Evolutionary conservation across 2,797 vertebrate genomes (phyloP).

Genomic region (Cephalopachus bancanus): DNA sequence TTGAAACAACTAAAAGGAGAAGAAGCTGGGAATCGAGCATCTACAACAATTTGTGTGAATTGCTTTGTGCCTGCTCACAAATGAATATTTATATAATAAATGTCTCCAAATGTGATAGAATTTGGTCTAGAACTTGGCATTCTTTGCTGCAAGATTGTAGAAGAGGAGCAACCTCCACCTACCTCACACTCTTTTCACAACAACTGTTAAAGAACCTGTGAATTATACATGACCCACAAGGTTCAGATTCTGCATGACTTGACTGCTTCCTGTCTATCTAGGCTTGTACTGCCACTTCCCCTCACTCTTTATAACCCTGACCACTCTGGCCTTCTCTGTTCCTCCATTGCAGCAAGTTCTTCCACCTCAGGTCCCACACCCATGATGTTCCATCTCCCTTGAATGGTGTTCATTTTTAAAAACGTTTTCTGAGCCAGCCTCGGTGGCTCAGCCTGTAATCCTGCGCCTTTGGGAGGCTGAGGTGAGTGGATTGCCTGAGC

Average conservation of each 20-base stretch:
- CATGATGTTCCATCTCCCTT: not conserved
- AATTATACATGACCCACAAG: not conserved
- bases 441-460: too few species aligned
- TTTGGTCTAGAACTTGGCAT: conserved; percentile 8
- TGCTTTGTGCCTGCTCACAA: conserved; percentile 12
- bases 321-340: not conserved
- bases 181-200: conserved; percentile 21
- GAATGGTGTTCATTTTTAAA: not conserved
- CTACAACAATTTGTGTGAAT: not conserved
- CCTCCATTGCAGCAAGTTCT: not conserved
- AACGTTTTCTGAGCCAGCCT: too few species aligned
- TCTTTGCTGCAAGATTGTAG: not conserved
- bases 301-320: not conserved
- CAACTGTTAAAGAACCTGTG: not conserved
- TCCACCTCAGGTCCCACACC: not conserved
- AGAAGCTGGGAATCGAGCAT: not conserved
- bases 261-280: not conserved
- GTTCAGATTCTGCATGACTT: not conserved
- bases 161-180: not conserved
- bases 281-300: not conserved
- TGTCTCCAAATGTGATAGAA: not conserved
- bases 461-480: too few species aligned
- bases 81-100: conserved; percentile 32
- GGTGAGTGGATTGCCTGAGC: too few species aligned
- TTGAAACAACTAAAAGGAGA: not conserved